Conservation (phyloP, 2,797 vertebrate genomes). For the Sebastes taczanowskii region DNA sequence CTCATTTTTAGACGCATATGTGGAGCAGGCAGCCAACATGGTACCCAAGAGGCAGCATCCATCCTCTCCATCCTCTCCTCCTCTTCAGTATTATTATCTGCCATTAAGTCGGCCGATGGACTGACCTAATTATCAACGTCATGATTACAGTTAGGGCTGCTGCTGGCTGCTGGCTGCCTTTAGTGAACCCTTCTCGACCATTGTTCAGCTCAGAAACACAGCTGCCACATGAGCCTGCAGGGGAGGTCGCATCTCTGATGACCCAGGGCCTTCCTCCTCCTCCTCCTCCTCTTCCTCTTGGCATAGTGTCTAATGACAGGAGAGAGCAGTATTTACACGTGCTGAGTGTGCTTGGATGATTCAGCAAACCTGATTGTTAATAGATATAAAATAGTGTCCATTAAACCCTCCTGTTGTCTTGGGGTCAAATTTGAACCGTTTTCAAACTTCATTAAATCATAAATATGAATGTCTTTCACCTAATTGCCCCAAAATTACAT, state of each 20-base stretch:
- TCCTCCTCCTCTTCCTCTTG: background rate
- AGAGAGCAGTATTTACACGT: background rate
- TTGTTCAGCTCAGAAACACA: constrained; percentile 40
- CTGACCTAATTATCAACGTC: constrained; percentile 9
- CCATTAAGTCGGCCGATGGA: background rate
- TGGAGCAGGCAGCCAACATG: constrained; percentile 63
- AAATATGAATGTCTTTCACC: too few relatives aligned
- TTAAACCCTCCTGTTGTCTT: background rate
- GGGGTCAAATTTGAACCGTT: too few relatives aligned
- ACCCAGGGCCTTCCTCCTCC: constrained; percentile 23
- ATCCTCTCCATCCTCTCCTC: constrained; percentile 28
- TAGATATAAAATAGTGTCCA: background rate
- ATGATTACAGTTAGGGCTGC: background rate
- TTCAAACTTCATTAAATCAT: too few relatives aligned
- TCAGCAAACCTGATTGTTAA: background rate
- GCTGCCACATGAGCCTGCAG: constrained; percentile 53
- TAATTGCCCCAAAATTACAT: too few relatives aligned
- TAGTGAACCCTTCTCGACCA: background rate
- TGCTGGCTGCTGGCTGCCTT: background rate
- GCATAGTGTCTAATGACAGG: constrained; percentile 26
- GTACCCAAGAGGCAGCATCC: constrained; percentile 57
- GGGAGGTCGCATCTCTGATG: constrained; percentile 55
- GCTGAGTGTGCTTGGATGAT: constrained; percentile 1
- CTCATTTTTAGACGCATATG: constrained; percentile 65
- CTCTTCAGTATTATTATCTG: background rate